Percentiles rank a stretch among this genome's conserved stretches.
Evolutionary conservation across 2,113 vertebrate genomes (phyloP).

Genomic region (Xiphophorus maculatus): DNA sequence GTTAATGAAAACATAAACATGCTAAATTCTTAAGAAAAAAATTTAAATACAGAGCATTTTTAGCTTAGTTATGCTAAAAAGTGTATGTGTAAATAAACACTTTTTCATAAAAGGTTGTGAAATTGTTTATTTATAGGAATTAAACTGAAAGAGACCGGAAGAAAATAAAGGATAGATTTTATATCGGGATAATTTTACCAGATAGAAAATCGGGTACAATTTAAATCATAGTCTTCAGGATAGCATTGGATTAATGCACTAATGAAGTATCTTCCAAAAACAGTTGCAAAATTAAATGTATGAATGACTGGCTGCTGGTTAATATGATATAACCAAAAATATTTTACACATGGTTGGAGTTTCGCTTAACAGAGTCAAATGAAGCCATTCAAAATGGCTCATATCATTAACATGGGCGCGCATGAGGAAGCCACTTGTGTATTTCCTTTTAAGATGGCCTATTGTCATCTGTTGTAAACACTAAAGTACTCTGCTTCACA

Average conservation of each 20-base stretch:
- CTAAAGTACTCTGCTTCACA: conserved; percentile 21
- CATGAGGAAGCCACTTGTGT: conserved; percentile 10
- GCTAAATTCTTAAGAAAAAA: too few species aligned
- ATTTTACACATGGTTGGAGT: neutral
- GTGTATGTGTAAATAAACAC: too few species aligned
- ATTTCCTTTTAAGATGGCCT: conserved; percentile 16
- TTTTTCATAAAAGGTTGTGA: too few species aligned
- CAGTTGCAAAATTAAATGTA: too few species aligned
- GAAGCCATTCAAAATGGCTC: conserved; percentile 11
- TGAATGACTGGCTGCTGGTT: neutral
- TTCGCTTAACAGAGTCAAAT: neutral
- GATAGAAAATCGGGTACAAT: too few species aligned
- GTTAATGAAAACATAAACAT: too few species aligned
- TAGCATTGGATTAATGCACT: neutral
- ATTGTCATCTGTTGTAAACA: conserved; percentile 56
- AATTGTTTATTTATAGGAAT: too few species aligned
- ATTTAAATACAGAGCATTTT: too few species aligned
- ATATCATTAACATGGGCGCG: conserved; percentile 1
- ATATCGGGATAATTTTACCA: too few species aligned
- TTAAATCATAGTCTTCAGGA: neutral
- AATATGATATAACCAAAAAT: neutral
- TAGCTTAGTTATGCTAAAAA: too few species aligned
- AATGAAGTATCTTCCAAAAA: neutral
- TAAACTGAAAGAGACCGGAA: too few species aligned
- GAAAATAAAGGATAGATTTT: too few species aligned